Base-by-base conservation (phyloP, 2,797 vertebrate genomes). In the Xenentodon cancila region DNA sequence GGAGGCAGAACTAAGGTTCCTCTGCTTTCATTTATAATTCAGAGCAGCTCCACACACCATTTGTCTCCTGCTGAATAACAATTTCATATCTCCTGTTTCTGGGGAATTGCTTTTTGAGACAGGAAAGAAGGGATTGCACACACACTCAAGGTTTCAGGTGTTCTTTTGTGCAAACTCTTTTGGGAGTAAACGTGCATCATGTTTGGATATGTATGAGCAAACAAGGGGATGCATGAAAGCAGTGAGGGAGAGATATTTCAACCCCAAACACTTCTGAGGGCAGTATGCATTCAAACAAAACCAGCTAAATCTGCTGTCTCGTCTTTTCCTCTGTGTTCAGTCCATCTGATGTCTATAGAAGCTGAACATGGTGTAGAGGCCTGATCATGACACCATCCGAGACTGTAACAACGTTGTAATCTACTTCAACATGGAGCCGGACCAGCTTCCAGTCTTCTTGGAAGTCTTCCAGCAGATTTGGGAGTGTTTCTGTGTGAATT, bases 1-100 rank as follows among this genome's bases (percentile, higher is more conserved):
- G 73, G 79, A 81, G 78, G 81, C 89, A 90, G 84, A 89, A 77
- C 88, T 80, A 80, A 88, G 56, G 81, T 79, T 85, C 84, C 76
- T 90, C 89, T 92, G 89, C 82, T 86, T 80, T 86, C 87, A 92
- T 92, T 84, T 90, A 87, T 86, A 91, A 92, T 91, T 91, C 89
- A 92, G 85, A 84, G 61, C 81, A 79, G 80, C 57, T 12, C 79
- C 76, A 73, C 79, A 78, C 78, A 82, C 73, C 78, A 72, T 89
- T 91, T 82, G 84, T 89, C 84, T 79, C 59, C 55, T 17, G 74
- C 70, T 75, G 84, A 87, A 84, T 88, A 83, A 88, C 89, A 88
- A 90, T 91, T 88, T 84, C 81, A 88, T 84, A 86, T 88, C 89
- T 88, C 61, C 54, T 51, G 61, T 84, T 84, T 75, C 75, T 52